These are phyloP conservation scores for Liopterus haemorrhoidalis DNA, from an alignment of 2,888 invertebrate species.

Conservation along the genomic window DNA sequence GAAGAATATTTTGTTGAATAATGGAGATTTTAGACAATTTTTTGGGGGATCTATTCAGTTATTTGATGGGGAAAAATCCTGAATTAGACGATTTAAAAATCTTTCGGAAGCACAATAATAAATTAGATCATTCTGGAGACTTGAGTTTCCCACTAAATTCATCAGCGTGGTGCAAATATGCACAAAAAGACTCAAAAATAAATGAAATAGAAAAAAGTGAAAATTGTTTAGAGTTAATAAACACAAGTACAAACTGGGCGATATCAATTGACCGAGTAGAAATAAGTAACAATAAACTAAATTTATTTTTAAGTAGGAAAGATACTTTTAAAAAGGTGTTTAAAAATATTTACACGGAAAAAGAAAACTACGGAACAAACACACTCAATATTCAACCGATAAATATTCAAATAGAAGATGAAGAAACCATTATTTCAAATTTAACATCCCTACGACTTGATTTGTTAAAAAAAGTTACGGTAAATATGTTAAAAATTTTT, in stretches of 20 bases:
- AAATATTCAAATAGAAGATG: conserved; percentile 33
- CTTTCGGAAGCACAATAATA: conserved; percentile 56
- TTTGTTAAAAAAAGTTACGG: conserved; percentile 41
- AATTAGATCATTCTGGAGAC: conserved; percentile 55
- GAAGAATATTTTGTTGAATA: conserved; percentile 55
- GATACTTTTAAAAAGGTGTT: conserved; percentile 38
- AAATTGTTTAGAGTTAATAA: conserved; percentile 41
- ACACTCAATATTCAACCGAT: conserved; percentile 15
- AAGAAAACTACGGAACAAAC: conserved; percentile 37
- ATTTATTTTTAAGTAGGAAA: conserved; percentile 51
- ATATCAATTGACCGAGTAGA: conserved; percentile 45
- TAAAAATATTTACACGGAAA: conserved; percentile 34
- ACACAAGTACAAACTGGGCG: conserved; percentile 48
- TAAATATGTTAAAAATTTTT: conserved; percentile 43
- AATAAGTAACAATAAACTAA: conserved; percentile 47
- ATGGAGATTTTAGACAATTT: conserved; percentile 25
- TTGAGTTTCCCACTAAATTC: conserved; percentile 56
- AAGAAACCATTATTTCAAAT: conserved; percentile 38
- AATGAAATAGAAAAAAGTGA: conserved; percentile 33
- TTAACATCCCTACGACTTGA: conserved; percentile 41
- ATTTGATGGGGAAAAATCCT: conserved; percentile 26
- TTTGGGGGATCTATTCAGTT: conserved; percentile 25
- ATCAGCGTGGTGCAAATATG: conserved; percentile 54
- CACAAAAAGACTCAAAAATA: conserved; percentile 27
- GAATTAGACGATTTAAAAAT: conserved; percentile 32